Percentiles rank a stretch among this genome's conserved stretches.
phyloP scores from a whole-genome alignment of 2,888 invertebrate genomes.

The Anoncus sp. region DNA sequence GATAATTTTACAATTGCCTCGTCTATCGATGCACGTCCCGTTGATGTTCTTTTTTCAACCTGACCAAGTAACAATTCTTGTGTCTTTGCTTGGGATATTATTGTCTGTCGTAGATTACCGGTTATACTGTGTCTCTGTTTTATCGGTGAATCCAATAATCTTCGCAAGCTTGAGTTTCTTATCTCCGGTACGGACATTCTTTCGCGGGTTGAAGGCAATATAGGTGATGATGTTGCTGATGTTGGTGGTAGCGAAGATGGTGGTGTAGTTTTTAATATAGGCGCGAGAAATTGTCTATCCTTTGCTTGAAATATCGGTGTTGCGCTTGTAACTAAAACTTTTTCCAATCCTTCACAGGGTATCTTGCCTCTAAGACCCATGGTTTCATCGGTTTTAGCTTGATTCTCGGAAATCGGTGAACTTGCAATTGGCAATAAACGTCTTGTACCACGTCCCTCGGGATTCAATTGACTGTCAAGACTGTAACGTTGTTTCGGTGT shows the following conservation, averaged over 20 bases:
- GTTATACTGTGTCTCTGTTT: slow-evolving; percentile 80
- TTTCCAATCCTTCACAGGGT: slow-evolving; percentile 74
- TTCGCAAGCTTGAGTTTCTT: slow-evolving; percentile 77
- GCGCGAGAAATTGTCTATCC: slow-evolving; percentile 70
- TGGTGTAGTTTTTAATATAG: slow-evolving; percentile 62
- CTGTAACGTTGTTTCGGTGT: slow-evolving; percentile 80
- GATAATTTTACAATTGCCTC: slow-evolving; percentile 63
- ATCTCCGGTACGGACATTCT: slow-evolving; percentile 81
- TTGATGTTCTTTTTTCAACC: slow-evolving; percentile 42
- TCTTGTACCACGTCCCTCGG: slow-evolving; percentile 69
- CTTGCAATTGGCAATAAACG: slow-evolving; percentile 78
- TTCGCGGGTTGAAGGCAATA: slow-evolving; percentile 67
- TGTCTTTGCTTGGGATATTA: slow-evolving; percentile 65
- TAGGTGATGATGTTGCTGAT: slow-evolving; percentile 18
- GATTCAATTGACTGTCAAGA: slow-evolving; percentile 77
- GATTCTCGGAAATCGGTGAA: slow-evolving; percentile 78
- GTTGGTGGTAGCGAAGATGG: slow-evolving; percentile 58
- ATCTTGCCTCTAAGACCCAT: slow-evolving; percentile 51
- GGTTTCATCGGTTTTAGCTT: slow-evolving; percentile 60
- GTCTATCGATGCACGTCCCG: slow-evolving; percentile 46
- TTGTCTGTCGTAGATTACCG: slow-evolving; percentile 73
- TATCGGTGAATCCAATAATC: slow-evolving; percentile 77
- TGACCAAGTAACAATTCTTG: slow-evolving; percentile 59
- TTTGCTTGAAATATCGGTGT: slow-evolving; percentile 75
- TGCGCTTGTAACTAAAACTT: slow-evolving; percentile 76